Conservation (phyloP, 2,888 invertebrate species). For the Odontomyia ornata region DNA sequence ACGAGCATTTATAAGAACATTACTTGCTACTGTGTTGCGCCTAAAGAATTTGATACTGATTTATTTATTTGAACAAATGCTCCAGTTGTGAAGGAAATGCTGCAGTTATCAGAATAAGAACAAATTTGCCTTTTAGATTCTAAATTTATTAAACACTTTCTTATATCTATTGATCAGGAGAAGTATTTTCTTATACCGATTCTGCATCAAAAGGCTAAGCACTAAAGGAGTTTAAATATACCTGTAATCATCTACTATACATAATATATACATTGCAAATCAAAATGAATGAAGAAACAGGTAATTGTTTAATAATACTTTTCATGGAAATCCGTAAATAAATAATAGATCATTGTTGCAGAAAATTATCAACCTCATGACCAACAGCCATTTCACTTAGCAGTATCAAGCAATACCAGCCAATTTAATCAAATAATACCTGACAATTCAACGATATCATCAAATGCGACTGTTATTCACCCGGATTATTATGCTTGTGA, state of each 20-base stretch:
- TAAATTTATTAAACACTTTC: background rate
- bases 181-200: background rate
- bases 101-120: background rate
- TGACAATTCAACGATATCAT: background rate
- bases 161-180: background rate
- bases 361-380: too few relatives aligned
- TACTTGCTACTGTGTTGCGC: slow-evolving; percentile 46
- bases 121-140: background rate
- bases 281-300: too few relatives aligned
- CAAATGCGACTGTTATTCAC: background rate
- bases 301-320: too few relatives aligned
- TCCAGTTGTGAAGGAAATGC: slow-evolving; percentile 34
- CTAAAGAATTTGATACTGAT: slow-evolving; percentile 43
- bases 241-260: background rate
- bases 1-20: slow-evolving; percentile 46
- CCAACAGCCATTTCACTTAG: background rate
- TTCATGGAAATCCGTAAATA: too few relatives aligned
- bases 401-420: too few relatives aligned
- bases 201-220: background rate
- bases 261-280: background rate
- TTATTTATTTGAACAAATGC: slow-evolving; percentile 38
- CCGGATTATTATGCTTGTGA: background rate
- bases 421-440: too few relatives aligned
- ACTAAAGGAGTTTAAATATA: too few relatives aligned
- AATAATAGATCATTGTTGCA: slow-evolving; percentile 10